Conservation (phyloP, 2,113 vertebrate genomes). For the Albula goreensis region DNA sequence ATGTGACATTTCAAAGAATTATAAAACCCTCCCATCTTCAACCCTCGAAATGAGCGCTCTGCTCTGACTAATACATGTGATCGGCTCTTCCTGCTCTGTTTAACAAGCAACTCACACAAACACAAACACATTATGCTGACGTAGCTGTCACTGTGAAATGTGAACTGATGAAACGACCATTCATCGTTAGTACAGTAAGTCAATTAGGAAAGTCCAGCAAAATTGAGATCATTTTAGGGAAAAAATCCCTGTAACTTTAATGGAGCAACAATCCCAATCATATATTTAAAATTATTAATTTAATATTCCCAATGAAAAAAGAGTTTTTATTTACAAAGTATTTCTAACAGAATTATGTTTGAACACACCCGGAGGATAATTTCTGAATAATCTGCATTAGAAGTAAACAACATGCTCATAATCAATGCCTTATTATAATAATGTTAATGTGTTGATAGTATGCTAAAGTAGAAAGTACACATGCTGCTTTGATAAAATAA, state of each 20-base stretch:
- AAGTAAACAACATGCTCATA: slow-evolving; percentile 64
- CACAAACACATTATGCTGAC: too few species aligned
- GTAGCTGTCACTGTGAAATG: too few species aligned
- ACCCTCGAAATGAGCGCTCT: too few species aligned
- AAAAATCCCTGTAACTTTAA: slow-evolving; percentile 56
- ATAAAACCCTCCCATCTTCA: too few species aligned
- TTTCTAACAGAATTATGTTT: slow-evolving; percentile 54
- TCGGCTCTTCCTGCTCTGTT: too few species aligned
- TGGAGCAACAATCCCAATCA: slow-evolving; percentile 48
- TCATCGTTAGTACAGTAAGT: slow-evolving; percentile 70
- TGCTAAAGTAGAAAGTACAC: slow-evolving; percentile 51
- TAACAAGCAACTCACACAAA: too few species aligned
- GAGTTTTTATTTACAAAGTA: slow-evolving; percentile 51
- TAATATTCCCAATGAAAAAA: slow-evolving; percentile 46
- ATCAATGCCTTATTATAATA: slow-evolving; percentile 43
- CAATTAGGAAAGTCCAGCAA: slow-evolving; percentile 73
- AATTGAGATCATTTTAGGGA: slow-evolving; percentile 71
- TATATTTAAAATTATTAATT: slow-evolving; percentile 59
- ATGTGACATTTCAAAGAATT: too few species aligned
- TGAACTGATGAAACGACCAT: slow-evolving; percentile 52
- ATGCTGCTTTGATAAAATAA: slow-evolving; percentile 54
- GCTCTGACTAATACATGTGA: too few species aligned
- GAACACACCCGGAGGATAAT: slow-evolving; percentile 55
- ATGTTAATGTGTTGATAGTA: slow-evolving; percentile 54
- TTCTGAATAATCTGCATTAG: slow-evolving; percentile 60